These are phyloP conservation scores for Epistrophella euchroma DNA, from an alignment of 2,888 invertebrate genomes.

Conservation along the genomic window DNA sequence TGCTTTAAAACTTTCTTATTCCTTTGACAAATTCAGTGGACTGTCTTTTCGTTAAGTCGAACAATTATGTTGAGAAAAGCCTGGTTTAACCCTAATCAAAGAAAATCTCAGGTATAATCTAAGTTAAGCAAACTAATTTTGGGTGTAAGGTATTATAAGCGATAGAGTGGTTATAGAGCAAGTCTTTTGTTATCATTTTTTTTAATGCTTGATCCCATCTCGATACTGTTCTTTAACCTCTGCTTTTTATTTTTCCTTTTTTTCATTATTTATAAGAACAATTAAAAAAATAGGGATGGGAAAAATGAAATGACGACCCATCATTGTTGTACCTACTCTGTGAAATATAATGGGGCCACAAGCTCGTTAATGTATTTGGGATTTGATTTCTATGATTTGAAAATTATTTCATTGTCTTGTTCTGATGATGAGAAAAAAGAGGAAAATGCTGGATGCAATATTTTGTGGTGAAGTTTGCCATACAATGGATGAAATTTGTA, in stretches of 20 bases:
- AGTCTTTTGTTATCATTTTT: conserved; percentile 41
- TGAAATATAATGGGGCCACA: conserved; percentile 47
- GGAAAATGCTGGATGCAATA: conserved; percentile 9
- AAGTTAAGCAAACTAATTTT: conserved; percentile 37
- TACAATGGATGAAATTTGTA: conserved; percentile 23
- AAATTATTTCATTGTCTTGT: conserved; percentile 55
- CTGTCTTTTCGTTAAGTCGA: not conserved
- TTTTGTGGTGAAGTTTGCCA: not conserved
- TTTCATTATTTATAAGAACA: conserved; percentile 48
- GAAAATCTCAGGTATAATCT: conserved; percentile 18
- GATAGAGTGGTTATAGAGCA: conserved; percentile 9
- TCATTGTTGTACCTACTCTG: conserved; percentile 54
- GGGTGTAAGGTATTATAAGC: conserved; percentile 10
- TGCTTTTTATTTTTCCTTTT: conserved; percentile 31
- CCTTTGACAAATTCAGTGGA: conserved; percentile 7
- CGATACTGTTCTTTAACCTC: conserved; percentile 16
- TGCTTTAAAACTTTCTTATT: conserved; percentile 7
- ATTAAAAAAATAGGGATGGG: conserved; percentile 4
- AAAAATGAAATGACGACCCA: conserved; percentile 28
- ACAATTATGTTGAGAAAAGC: conserved; percentile 7
- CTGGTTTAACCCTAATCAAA: conserved; percentile 18
- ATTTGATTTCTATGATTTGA: conserved; percentile 62
- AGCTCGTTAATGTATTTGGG: conserved; percentile 60
- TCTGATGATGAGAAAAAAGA: not conserved
- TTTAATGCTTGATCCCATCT: not conserved